phyloP scores from a whole-genome alignment of 2,797 vertebrate genomes.

The Oreonectes daqikongensis region DNA sequence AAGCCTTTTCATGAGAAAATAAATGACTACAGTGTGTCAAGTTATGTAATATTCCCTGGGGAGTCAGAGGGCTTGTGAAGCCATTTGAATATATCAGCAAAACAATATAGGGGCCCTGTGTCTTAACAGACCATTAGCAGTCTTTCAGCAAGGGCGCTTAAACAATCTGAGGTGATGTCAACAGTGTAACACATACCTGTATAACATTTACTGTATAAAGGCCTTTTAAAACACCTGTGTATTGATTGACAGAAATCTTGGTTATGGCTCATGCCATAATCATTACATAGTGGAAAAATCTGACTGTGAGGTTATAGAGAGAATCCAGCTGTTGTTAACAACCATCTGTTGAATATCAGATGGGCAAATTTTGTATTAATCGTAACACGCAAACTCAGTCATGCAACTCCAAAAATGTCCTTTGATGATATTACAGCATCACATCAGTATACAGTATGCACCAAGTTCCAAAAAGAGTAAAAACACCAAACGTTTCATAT shows the following conservation, averaged over 20 bases:
- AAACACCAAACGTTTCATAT: not conserved
- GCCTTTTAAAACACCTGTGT: conserved; percentile 38
- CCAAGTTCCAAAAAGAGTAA: not conserved
- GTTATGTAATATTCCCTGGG: conserved; percentile 31
- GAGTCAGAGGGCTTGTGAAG: not conserved
- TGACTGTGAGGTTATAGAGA: not conserved
- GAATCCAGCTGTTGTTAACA: conserved; percentile 11
- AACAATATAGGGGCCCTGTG: conserved; percentile 16
- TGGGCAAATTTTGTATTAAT: conserved; percentile 2
- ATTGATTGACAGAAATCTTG: conserved; percentile 17
- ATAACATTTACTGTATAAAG: conserved; percentile 6
- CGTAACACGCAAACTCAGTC: not conserved
- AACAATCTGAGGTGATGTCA: conserved; percentile 33
- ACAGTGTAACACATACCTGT: not conserved
- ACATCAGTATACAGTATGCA: not conserved
- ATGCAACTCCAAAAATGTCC: not conserved
- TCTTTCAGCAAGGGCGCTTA: conserved; percentile 34
- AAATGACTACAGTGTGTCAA: conserved; percentile 24
- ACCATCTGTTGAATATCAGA: conserved; percentile 10
- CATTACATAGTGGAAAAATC: conserved; percentile 22
- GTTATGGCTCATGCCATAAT: conserved; percentile 15
- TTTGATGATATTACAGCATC: not conserved
- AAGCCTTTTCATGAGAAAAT: not conserved
- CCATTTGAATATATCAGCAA: conserved; percentile 24
- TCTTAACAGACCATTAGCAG: conserved; percentile 25